phyloP scores from a whole-genome alignment of 2,113 vertebrate genomes.

The Pseudolaguvia tuberculata region DNA sequence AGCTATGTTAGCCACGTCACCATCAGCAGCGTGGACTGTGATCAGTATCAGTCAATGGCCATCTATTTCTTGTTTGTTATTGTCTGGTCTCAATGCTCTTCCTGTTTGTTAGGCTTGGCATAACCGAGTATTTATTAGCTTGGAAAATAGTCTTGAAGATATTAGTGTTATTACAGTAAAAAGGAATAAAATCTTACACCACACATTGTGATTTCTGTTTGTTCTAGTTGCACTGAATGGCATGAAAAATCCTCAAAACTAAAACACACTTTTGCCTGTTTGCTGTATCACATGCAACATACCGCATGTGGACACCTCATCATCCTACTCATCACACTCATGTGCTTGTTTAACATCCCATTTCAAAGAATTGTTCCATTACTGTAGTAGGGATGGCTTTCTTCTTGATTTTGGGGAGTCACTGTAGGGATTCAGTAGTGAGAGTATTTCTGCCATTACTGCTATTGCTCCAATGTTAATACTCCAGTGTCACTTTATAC shows the following conservation, averaged over 20 bases:
- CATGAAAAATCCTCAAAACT: neutral
- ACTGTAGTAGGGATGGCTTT: neutral
- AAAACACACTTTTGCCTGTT: no score
- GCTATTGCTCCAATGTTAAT: neutral
- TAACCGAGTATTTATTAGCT: neutral
- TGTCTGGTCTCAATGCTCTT: neutral
- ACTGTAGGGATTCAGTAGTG: neutral
- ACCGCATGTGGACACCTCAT: neutral
- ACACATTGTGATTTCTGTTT: neutral
- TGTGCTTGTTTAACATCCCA: neutral
- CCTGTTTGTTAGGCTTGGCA: neutral
- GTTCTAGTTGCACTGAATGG: no score
- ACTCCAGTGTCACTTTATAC: neutral
- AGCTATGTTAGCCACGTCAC: conserved; percentile 23
- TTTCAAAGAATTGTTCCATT: neutral
- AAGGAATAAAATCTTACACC: neutral
- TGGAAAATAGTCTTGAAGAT: no score
- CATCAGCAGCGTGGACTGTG: neutral
- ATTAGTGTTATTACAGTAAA: neutral
- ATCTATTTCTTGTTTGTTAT: neutral
- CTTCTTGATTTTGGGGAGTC: neutral
- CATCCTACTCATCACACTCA: neutral
- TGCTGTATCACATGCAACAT: no score
- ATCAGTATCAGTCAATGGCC: neutral
- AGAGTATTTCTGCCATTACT: neutral